These are phyloP conservation scores for Tenualosa thibaudeaui DNA, from an alignment of 2,797 vertebrate species.

Conservation along the genomic window DNA sequence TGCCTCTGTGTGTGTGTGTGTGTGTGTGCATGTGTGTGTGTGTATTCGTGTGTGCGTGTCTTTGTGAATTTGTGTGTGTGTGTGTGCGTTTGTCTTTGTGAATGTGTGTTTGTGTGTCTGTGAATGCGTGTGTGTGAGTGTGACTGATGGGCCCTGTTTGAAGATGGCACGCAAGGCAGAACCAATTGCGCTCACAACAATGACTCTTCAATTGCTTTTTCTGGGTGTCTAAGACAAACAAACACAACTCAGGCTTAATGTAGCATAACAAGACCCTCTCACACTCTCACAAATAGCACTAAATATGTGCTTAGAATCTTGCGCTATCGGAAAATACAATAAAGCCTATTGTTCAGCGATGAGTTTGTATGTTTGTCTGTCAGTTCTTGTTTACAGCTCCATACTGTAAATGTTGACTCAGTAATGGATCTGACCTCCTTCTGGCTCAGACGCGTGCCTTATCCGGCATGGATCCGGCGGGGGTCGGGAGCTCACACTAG, in stretches of 20 bases:
- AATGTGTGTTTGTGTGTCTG: neutral
- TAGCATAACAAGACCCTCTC: neutral
- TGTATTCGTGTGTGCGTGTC: neutral
- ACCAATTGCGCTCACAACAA: neutral
- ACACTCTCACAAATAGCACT: neutral
- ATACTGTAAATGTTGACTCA: neutral
- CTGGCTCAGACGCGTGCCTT: neutral
- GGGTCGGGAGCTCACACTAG: neutral
- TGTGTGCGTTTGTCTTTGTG: neutral
- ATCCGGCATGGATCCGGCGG: neutral
- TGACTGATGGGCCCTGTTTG: conserved; percentile 1
- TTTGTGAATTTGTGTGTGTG: neutral
- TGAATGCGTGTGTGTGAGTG: neutral
- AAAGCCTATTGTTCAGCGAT: neutral
- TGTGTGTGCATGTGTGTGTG: neutral
- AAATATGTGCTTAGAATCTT: neutral
- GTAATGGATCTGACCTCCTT: neutral
- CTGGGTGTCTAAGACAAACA: conserved; percentile 10
- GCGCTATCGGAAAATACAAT: neutral
- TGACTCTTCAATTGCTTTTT: neutral
- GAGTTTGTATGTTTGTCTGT: neutral
- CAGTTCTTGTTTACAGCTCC: neutral
- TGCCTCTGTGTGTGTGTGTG: neutral
- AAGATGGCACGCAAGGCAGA: neutral
- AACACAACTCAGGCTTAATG: neutral